phyloP scores from a whole-genome alignment of 2,113 vertebrate species.

The Pongo abelii region DNA sequence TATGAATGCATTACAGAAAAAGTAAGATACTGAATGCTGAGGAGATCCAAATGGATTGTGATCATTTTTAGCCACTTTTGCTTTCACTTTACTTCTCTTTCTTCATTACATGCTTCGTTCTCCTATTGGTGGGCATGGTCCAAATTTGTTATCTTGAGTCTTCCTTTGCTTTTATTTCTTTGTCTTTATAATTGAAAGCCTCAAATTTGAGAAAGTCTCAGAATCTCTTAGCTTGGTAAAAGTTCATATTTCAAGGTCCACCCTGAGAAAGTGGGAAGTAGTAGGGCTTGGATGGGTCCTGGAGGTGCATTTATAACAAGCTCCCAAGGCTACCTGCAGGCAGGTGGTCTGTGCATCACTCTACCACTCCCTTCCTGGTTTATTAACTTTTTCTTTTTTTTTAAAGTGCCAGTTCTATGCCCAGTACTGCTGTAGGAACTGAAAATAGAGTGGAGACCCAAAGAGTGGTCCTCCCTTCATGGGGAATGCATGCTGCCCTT shows the following conservation, averaged over 20 bases:
- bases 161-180: neutral
- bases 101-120: neutral
- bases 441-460: neutral
- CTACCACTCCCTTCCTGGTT: neutral
- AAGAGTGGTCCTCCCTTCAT: neutral
- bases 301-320: neutral
- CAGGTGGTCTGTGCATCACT: rapidly evolving
- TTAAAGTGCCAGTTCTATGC: neutral
- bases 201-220: neutral
- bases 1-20: neutral
- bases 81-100: neutral
- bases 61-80: neutral
- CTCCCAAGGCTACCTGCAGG: no score
- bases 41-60: neutral
- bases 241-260: neutral
- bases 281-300: no score
- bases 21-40: neutral
- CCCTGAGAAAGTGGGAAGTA: neutral
- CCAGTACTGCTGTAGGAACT: neutral
- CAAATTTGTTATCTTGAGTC: neutral
- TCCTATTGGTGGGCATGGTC: neutral
- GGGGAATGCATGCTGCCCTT: no score
- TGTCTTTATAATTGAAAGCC: neutral
- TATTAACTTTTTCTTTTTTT: neutral
- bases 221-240: neutral